Percentiles rank a stretch among this genome's conserved stretches.
These are phyloP conservation scores for Siderastrea siderea DNA, from an alignment of 92 coral and sea anemone species.

Conservation along the genomic window DNA sequence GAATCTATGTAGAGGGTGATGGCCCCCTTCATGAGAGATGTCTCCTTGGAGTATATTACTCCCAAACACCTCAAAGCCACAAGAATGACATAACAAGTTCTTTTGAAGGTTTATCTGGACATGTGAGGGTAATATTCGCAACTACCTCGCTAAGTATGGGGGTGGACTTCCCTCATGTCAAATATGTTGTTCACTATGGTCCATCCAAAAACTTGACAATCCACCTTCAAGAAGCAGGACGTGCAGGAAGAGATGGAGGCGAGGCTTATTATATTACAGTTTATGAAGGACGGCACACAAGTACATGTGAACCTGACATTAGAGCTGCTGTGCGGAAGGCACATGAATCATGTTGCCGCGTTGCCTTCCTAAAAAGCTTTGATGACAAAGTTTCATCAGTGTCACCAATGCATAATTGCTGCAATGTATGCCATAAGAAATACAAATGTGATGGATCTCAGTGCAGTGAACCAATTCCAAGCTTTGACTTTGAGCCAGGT, in stretches of 20 bases:
- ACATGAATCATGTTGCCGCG: constrained; percentile 7
- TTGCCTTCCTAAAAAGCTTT: constrained; percentile 5
- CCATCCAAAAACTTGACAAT: constrained; percentile 32
- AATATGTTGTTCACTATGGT: constrained; percentile 55
- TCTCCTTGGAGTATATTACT: constrained; percentile 36
- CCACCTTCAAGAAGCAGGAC: constrained; percentile 51
- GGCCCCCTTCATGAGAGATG: constrained; percentile 12
- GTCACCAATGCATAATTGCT: constrained; percentile 30
- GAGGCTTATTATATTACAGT: constrained; percentile 22
- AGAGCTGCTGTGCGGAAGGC: neutral
- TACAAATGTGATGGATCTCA: constrained; percentile 4
- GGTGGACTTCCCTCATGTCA: constrained; percentile 33
- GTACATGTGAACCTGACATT: constrained; percentile 6
- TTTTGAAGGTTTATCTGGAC: constrained; percentile 33
- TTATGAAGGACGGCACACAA: constrained; percentile 12
- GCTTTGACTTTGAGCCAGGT: neutral
- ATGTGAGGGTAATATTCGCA: constrained; percentile 32
- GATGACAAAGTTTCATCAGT: neutral
- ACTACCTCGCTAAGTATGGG: constrained; percentile 49
- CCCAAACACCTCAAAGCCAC: constrained; percentile 38
- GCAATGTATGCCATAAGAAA: constrained; percentile 21
- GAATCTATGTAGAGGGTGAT: neutral
- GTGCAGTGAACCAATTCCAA: neutral
- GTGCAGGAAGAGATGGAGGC: constrained; percentile 37
- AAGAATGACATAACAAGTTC: constrained; percentile 22